phyloP scores from a whole-genome alignment of 2,113 vertebrate species.

The Limanda limanda region DNA sequence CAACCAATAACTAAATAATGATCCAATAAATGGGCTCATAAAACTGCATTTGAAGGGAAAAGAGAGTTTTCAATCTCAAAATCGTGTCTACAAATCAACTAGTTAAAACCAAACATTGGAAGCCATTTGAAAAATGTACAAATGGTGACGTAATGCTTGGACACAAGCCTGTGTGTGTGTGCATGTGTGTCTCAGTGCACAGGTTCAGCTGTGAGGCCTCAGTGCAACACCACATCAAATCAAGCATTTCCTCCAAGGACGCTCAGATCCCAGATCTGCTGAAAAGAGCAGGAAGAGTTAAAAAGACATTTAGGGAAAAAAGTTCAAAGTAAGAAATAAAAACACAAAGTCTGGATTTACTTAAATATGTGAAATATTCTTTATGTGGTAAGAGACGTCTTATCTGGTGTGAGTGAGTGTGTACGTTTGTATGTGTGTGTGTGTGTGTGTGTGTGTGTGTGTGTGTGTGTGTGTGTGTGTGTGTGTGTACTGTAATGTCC shows the following conservation, averaged over 20 bases:
- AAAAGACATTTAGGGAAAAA: slow-evolving; percentile 50
- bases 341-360: slow-evolving; percentile 5
- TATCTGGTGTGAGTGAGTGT: neutral
- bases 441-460: neutral
- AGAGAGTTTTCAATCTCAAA: no score
- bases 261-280: slow-evolving; percentile 44
- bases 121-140: no score
- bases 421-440: neutral
- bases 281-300: slow-evolving; percentile 42
- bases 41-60: no score
- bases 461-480: neutral
- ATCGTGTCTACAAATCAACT: no score
- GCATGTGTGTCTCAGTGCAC: neutral
- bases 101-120: no score
- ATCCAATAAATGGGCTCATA: no score
- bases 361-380: slow-evolving; percentile 10
- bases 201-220: slow-evolving; percentile 63
- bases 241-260: slow-evolving; percentile 75
- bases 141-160: neutral
- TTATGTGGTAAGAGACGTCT: slow-evolving; percentile 13
- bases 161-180: neutral
- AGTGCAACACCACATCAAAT: slow-evolving; percentile 79
- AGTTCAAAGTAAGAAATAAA: slow-evolving; percentile 35
- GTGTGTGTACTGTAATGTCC: neutral
- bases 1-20: no score